Evolutionary conservation across 1,140 invertebrate genomes (phyloP).

Genomic region (Epicauta chinensis): DNA sequence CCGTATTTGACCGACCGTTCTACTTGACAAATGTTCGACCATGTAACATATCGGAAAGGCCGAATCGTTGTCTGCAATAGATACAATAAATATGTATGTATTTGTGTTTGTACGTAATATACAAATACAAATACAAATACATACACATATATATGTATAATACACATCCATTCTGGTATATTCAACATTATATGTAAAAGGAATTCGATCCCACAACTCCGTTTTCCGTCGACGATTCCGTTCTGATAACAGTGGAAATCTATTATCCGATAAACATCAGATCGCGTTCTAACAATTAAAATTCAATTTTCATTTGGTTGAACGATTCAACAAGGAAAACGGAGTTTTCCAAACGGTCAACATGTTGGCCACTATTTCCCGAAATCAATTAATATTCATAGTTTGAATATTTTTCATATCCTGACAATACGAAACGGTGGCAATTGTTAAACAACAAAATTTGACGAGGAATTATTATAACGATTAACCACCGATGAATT

Average conservation of each 20-base stretch:
- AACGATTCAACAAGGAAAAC: slow-evolving; percentile 7
- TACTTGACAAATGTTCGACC: slow-evolving; percentile 40
- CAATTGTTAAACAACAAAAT: no score
- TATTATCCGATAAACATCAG: slow-evolving; percentile 12
- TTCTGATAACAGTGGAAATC: background rate
- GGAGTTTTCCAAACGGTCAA: background rate
- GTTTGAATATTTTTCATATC: no score
- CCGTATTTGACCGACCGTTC: slow-evolving; percentile 37
- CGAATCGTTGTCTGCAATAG: slow-evolving; percentile 9
- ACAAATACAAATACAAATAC: background rate
- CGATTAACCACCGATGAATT: no score
- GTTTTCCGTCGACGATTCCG: background rate
- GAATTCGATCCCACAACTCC: background rate
- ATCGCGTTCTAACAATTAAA: slow-evolving; percentile 15
- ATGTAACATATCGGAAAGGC: slow-evolving; percentile 25
- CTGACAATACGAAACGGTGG: no score
- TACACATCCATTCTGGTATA: no score
- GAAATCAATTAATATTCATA: no score
- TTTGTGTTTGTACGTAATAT: slow-evolving; percentile 1
- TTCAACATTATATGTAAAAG: no score
- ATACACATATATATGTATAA: no score
- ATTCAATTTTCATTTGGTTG: slow-evolving; percentile 10
- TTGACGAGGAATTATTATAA: no score
- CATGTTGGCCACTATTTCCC: no score
- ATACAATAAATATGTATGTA: slow-evolving; percentile 20